phyloP scores from a whole-genome alignment of 2,888 invertebrate species.

The Chalcis sispes region DNA sequence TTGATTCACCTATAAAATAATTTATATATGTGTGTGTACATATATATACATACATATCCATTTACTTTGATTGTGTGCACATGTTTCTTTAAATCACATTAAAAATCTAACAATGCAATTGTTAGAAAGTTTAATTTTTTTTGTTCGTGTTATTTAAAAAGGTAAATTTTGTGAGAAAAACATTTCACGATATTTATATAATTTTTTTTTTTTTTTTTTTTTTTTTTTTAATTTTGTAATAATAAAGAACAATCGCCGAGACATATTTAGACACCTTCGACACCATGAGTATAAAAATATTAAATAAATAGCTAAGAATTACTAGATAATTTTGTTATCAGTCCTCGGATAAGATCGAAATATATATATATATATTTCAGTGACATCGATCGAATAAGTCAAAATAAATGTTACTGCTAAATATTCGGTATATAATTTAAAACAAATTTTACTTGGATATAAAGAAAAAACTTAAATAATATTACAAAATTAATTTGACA shows the following conservation, averaged over 20 bases:
- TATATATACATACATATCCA: too few species aligned
- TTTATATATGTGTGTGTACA: slow-evolving; percentile 17
- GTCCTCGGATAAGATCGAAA: slow-evolving; percentile 10
- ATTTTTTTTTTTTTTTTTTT: not conserved
- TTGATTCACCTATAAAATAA: not conserved
- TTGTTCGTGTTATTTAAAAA: not conserved
- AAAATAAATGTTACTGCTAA: slow-evolving; percentile 26
- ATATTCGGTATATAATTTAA: not conserved
- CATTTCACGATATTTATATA: slow-evolving; percentile 6
- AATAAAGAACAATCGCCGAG: slow-evolving; percentile 10
- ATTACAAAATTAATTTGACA: not conserved
- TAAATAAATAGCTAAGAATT: slow-evolving; percentile 11
- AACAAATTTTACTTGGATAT: not conserved
- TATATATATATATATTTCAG: slow-evolving; percentile 24
- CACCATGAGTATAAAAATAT: slow-evolving; percentile 8
- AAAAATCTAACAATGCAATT: slow-evolving; percentile 29
- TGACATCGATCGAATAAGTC: slow-evolving; percentile 18
- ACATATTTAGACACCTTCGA: not conserved
- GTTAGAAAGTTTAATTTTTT: slow-evolving; percentile 4
- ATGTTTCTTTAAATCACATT: too few species aligned
- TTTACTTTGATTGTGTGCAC: too few species aligned
- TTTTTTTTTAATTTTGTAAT: slow-evolving; percentile 11
- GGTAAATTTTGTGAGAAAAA: not conserved
- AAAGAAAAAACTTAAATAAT: too few species aligned
- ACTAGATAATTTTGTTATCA: slow-evolving; percentile 31